Evolutionary conservation across 2,888 invertebrate species (phyloP).

Genomic region (Lydus trimaculatus): DNA sequence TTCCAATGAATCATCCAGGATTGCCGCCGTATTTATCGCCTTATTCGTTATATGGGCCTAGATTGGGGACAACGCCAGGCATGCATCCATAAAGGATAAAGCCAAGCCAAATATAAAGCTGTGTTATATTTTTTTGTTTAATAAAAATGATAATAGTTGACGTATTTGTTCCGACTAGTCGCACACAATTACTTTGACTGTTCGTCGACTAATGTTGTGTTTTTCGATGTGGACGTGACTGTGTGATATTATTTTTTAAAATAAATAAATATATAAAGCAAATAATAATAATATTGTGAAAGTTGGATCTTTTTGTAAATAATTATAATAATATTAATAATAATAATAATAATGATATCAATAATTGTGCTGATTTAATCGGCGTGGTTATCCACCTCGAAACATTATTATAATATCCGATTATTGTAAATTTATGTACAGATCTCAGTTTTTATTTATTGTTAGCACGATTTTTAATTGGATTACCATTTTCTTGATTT

Average conservation of each 20-base stretch:
- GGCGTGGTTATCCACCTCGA: constrained; percentile 17
- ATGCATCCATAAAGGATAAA: constrained; percentile 70
- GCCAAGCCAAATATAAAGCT: constrained; percentile 49
- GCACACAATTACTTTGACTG: constrained; percentile 43
- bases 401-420: constrained; percentile 24
- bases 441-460: constrained; percentile 45
- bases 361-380: constrained; percentile 28
- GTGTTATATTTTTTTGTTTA: constrained; percentile 43
- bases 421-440: constrained; percentile 51
- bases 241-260: constrained; percentile 58
- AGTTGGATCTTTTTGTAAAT: constrained; percentile 30
- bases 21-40: constrained; percentile 87
- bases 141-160: constrained; percentile 22
- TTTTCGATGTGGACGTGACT: constrained; percentile 54
- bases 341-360: constrained; percentile 17
- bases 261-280: constrained; percentile 34
- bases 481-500: constrained; percentile 4
- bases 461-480: constrained; percentile 17
- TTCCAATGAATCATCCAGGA: constrained; percentile 76
- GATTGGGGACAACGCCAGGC: constrained; percentile 79
- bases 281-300: constrained; percentile 18
- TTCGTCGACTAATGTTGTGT: constrained; percentile 42
- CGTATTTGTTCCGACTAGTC: constrained; percentile 42
- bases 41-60: constrained; percentile 85
- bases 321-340: background rate